A percentile compares a stretch with the other conserved stretches of the same genome.
phyloP scores from a whole-genome alignment of 2,797 vertebrate species.

The Chaenodraco wilsoni region DNA sequence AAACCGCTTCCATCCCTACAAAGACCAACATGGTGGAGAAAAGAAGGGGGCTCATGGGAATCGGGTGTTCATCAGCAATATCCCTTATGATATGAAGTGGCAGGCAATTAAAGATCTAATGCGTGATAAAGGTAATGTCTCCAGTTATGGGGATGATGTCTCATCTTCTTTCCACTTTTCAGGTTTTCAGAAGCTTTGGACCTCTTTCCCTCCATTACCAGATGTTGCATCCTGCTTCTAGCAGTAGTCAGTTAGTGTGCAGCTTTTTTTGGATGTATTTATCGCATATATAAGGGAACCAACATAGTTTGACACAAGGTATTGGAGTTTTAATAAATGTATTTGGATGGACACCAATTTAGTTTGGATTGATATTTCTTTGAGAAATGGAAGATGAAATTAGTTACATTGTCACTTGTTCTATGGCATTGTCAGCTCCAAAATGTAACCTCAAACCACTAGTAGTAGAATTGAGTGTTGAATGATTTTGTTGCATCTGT shows the following conservation, averaged over 20 bases:
- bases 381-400: slow-evolving; percentile 75
- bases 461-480: slow-evolving; percentile 75
- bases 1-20: slow-evolving; percentile 95
- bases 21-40: slow-evolving; percentile 91
- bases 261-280: slow-evolving; percentile 65
- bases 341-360: slow-evolving; percentile 76
- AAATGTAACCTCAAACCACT: slow-evolving; percentile 79
- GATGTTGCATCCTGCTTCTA: slow-evolving; percentile 62
- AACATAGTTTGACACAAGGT: slow-evolving; percentile 62
- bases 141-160: slow-evolving; percentile 40
- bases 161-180: slow-evolving; percentile 42
- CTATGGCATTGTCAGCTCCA: slow-evolving; percentile 79
- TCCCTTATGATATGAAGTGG: slow-evolving; percentile 99
- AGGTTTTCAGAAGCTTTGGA: slow-evolving; percentile 61
- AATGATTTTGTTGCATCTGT: slow-evolving; percentile 91
- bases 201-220: slow-evolving; percentile 56
- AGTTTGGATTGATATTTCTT: slow-evolving; percentile 78
- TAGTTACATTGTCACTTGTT: slow-evolving; percentile 75
- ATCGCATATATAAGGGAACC: slow-evolving; percentile 59
- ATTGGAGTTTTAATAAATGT: slow-evolving; percentile 69
- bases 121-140: slow-evolving; percentile 97
- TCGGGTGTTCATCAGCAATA: slow-evolving; percentile 99
- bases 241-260: slow-evolving; percentile 58
- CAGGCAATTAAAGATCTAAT: slow-evolving; percentile 99
- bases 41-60: slow-evolving; percentile 92